These are phyloP conservation scores for Carpatolechia fugitivella DNA, from an alignment of 2,888 invertebrate genomes.

Conservation along the genomic window DNA sequence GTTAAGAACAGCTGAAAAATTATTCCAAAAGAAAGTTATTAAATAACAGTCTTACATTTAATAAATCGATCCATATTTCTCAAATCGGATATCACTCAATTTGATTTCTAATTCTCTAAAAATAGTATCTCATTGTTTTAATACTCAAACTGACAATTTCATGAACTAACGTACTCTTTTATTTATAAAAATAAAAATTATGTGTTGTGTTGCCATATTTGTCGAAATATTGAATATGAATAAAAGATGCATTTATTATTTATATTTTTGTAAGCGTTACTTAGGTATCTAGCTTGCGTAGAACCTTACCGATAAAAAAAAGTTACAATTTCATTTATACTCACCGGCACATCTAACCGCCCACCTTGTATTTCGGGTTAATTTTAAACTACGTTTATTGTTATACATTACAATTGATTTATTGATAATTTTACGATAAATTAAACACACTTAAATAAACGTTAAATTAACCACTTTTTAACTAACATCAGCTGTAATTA, in stretches of 20 bases:
- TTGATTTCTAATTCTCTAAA: not conserved
- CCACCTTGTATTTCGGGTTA: no score
- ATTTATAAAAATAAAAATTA: slow-evolving; percentile 20
- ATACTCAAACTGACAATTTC: slow-evolving; percentile 1
- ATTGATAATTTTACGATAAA: no score
- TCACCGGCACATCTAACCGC: no score
- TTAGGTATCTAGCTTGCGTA: slow-evolving; percentile 19
- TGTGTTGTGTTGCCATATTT: slow-evolving; percentile 43
- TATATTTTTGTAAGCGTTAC: slow-evolving; percentile 59
- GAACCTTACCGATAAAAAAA: not conserved
- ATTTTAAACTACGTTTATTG: no score
- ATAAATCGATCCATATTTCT: not conserved
- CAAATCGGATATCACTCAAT: not conserved
- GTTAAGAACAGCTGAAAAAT: no score
- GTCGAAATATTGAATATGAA: slow-evolving; percentile 28
- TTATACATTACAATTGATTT: no score
- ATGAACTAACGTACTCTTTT: slow-evolving; percentile 20
- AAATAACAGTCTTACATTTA: not conserved
- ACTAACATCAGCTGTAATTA: no score
- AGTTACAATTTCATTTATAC: not conserved
- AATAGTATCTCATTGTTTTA: not conserved
- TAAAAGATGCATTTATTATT: slow-evolving; percentile 51
- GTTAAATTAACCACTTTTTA: no score
- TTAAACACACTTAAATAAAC: no score
- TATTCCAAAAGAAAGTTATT: no score